Evolutionary conservation across 2,113 vertebrate species (phyloP).

Genomic region (Dicerorhinus sumatrensis): DNA sequence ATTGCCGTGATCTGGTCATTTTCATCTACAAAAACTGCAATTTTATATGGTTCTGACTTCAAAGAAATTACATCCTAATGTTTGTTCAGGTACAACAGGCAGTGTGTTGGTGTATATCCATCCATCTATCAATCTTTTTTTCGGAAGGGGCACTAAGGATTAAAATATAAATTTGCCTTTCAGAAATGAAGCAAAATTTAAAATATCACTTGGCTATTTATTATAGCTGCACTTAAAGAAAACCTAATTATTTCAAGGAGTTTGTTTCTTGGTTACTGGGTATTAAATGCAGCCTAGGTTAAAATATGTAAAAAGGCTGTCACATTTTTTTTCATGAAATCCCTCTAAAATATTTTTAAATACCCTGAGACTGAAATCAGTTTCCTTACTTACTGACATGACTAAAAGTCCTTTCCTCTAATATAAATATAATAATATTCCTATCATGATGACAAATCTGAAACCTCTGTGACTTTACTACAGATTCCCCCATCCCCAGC

Average conservation of each 20-base stretch:
- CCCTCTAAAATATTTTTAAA: constrained; percentile 46
- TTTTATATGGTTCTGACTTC: constrained; percentile 24
- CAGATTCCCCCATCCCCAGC: neutral
- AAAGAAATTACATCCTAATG: constrained; percentile 70
- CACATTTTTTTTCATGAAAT: constrained; percentile 10
- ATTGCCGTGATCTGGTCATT: neutral
- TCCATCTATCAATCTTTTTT: neutral
- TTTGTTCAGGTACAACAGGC: constrained; percentile 61
- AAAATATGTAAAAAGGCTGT: neutral
- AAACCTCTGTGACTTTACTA: neutral
- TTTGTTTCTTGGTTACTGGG: neutral
- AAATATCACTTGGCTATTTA: constrained; percentile 33
- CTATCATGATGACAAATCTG: rapidly evolving
- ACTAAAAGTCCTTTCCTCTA: constrained; percentile 2
- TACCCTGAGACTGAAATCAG: neutral
- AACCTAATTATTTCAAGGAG: neutral
- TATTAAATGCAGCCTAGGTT: neutral
- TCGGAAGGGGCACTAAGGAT: neutral
- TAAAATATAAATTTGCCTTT: constrained; percentile 66
- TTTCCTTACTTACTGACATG: neutral
- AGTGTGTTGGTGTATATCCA: neutral
- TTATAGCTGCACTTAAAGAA: neutral
- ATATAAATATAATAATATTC: neutral
- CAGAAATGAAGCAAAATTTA: constrained; percentile 71
- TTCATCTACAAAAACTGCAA: neutral